phyloP scores from a whole-genome alignment of 2,888 invertebrate genomes.

The Trichopria drosophilae region DNA sequence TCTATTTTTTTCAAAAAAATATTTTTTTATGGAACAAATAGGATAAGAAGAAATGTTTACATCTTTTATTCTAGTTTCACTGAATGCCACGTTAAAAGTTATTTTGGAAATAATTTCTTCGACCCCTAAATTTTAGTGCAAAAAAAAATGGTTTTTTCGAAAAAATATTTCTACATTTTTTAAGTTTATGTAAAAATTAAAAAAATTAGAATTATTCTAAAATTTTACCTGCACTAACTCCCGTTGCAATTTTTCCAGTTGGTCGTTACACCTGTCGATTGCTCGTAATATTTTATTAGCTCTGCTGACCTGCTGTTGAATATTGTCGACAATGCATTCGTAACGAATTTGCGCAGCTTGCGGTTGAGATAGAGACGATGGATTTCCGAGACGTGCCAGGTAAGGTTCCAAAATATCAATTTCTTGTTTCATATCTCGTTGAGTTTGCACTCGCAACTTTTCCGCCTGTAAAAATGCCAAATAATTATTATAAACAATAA shows the following conservation, averaged over 20 bases:
- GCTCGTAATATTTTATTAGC: conserved; percentile 68
- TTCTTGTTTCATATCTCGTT: conserved; percentile 66
- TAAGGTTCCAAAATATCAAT: conserved; percentile 69
- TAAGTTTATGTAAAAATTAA: conserved; percentile 2
- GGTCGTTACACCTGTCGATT: conserved; percentile 65
- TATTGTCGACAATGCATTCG: conserved; percentile 70
- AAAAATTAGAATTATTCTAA: conserved; percentile 7
- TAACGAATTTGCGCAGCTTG: conserved; percentile 61
- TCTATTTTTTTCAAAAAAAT: too few relatives aligned
- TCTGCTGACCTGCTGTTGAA: conserved; percentile 64
- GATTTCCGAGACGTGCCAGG: conserved; percentile 64
- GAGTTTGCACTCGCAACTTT: conserved; percentile 60
- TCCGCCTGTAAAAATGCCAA: conserved; percentile 57
- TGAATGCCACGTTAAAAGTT: too few relatives aligned
- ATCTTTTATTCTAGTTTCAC: too few relatives aligned
- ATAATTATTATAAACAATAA: not conserved
- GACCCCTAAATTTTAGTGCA: too few relatives aligned
- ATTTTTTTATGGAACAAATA: too few relatives aligned
- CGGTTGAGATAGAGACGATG: conserved; percentile 56
- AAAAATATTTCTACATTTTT: too few relatives aligned
- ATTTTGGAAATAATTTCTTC: too few relatives aligned
- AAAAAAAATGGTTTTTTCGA: too few relatives aligned
- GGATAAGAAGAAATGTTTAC: too few relatives aligned
- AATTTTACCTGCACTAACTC: conserved; percentile 60
- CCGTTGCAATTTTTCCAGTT: conserved; percentile 63